These are phyloP conservation scores for Vicugna pacos DNA, from an alignment of 2,113 vertebrate genomes.

Conservation along the genomic window DNA sequence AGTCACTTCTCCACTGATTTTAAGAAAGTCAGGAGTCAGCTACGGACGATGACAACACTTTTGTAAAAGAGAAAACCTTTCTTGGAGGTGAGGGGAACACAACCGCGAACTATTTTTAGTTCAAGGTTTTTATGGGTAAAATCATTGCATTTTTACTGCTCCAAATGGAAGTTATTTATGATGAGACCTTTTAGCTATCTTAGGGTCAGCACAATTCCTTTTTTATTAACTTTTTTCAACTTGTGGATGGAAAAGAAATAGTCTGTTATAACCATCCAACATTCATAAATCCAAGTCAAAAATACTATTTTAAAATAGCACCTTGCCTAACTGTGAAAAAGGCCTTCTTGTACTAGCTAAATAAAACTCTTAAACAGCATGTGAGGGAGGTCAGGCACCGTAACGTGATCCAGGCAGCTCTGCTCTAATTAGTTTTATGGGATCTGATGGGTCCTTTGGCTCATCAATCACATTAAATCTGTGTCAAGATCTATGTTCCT, in stretches of 20 bases:
- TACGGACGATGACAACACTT: fast-evolving
- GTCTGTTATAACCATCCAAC: not conserved
- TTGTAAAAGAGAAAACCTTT: not conserved
- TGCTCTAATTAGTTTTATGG: not conserved
- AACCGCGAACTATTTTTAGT: not conserved
- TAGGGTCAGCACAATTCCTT: not conserved
- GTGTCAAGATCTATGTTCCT: not conserved
- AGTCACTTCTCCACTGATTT: not conserved
- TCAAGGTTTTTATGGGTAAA: not conserved
- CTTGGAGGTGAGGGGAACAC: fast-evolving
- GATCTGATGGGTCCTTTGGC: not conserved
- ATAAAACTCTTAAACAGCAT: not conserved
- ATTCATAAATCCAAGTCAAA: not conserved
- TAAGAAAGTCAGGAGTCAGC: not conserved
- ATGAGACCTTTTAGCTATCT: no score
- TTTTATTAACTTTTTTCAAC: not conserved
- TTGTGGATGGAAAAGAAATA: not conserved
- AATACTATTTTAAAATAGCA: not conserved
- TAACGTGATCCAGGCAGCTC: not conserved
- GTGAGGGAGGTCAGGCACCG: not conserved
- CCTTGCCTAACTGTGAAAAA: not conserved
- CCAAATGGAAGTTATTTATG: not conserved
- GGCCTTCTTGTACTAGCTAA: not conserved
- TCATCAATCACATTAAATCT: not conserved
- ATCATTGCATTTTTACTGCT: not conserved